Base-by-base conservation (phyloP, 2,888 invertebrate species). In the Punctoribates punctum region DNA sequence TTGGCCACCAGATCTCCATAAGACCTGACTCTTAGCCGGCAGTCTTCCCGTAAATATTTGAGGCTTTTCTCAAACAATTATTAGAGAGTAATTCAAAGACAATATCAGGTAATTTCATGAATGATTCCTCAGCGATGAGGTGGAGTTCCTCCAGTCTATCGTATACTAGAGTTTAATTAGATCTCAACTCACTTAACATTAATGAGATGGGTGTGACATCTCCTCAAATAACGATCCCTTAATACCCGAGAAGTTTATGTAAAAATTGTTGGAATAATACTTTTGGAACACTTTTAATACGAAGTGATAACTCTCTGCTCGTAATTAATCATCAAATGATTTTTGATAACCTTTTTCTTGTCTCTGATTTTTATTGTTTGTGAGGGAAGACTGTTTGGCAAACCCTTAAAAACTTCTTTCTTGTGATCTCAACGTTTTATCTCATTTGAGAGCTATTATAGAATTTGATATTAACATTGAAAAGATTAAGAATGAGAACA, bases 151-250 rank as follows among this genome's bases (percentile, higher is more conserved):
- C 13, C 8, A 20, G 60, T 62, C 11, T 25, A 62, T 27, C 27
- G n/a, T 29, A 62, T n/a, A 27, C 62, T 62, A 62, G 27, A 67
- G 38, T 67, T 67, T 67, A 67, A 67, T 67, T 67, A 67, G 67
- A 67, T 67, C 67, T 67, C 38, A 67, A 38, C 38, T 67, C 67
- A 67, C 67, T 67, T 67, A 67, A 67, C 67, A 67, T 67, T 67
- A 67, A 67, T 67, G 67, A 67, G 67, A 67, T n/a, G 67, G 67
- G 67, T 67, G 67, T 67, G 67, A 38, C 67, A 38, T 62, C 34
- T 5, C n/a, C 67, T 67, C 67, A 67, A 67, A 67, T 67, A 67
- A 67, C 38, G 29, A 9, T 5, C 38, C 9, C 13, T 15, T 60
- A 27, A 60, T 60, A 60, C 29, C 29, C 29, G 29, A 23, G 57